Base-by-base conservation (phyloP, 2,888 invertebrate genomes). In the Tinea pellionella region DNA sequence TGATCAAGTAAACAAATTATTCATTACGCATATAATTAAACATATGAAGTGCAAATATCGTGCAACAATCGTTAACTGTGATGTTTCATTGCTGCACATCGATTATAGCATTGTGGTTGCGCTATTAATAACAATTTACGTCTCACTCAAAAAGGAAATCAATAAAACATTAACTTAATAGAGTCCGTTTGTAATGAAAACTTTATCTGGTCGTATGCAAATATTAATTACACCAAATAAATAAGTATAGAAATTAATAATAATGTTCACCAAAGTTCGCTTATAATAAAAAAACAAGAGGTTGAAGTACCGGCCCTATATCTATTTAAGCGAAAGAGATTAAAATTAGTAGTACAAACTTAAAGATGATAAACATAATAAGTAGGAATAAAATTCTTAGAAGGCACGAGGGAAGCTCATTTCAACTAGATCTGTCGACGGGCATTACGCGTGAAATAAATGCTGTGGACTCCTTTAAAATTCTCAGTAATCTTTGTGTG, bases 121-220 rank as follows among this genome's bases (percentile, higher is more conserved):
- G 42, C 42, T 30, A 30, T 13, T 15, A 57, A 32, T 29, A 32
- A 57, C 32, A n/a, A 30, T 32, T 57, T 9, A n/a, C 57, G 24
- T 53, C 53, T 53, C 2, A 24, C 53, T 53, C 8, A 24, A 53
- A 24, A 53, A 53, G 53, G 11, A 53, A 47, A 53, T n/a, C 53
- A 53, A 53, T 53, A 53, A 53, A 53, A 24, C 19, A 19, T 24
- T n/a, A 24, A 53, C 12, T 53, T 53, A 24, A 24, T 53, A 53
- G 51, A 13, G 19, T 53, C 24, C 12, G 53, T 1, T 24, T 16
- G 2, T 53, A 53, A 51, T 51, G 51, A 15, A 51, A 51, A 53
- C 53, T 18, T 53, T 53, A 53, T 53, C 53, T 53, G 53, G 24
- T 18, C 53, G 13, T 24, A 53, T 16, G 16, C 53, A 53, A 53